A percentile compares a stretch with the other conserved stretches of the same genome.
Evolutionary conservation across 2,888 invertebrate species (phyloP).

Genomic region (Drosophila cognata): DNA sequence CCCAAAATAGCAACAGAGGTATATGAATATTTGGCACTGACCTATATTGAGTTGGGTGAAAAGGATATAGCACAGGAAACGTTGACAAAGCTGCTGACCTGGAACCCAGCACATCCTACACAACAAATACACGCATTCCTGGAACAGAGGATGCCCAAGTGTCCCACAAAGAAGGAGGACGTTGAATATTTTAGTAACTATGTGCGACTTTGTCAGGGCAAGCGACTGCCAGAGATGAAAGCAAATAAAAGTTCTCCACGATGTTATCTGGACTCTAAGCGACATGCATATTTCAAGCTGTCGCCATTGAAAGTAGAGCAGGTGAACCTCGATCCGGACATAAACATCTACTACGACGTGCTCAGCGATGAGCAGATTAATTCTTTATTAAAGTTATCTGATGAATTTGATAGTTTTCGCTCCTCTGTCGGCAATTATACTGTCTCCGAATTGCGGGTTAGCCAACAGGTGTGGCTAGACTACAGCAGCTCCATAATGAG

Average conservation of each 20-base stretch:
- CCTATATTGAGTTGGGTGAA: slow-evolving; percentile 61
- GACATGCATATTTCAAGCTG: slow-evolving; percentile 89
- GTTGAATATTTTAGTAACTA: slow-evolving; percentile 38
- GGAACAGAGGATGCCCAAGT: slow-evolving; percentile 16
- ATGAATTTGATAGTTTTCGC: slow-evolving; percentile 37
- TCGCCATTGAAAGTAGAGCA: slow-evolving; percentile 93
- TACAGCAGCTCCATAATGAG: slow-evolving; percentile 44
- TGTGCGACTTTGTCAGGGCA: slow-evolving; percentile 66
- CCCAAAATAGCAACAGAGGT: slow-evolving; percentile 35
- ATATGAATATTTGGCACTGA: slow-evolving; percentile 67
- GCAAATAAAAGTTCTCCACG: background rate
- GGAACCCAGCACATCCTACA: slow-evolving; percentile 31
- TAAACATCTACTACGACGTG: slow-evolving; percentile 93
- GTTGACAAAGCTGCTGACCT: slow-evolving; percentile 44
- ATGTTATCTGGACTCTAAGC: slow-evolving; percentile 56
- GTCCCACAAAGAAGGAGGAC: fast-evolving
- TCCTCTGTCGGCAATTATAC: slow-evolving; percentile 31
- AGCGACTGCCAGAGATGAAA: slow-evolving; percentile 19
- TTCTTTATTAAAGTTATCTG: slow-evolving; percentile 72
- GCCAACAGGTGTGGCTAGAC: slow-evolving; percentile 66
- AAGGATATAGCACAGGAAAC: slow-evolving; percentile 32
- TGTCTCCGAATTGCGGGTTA: background rate
- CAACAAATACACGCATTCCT: slow-evolving; percentile 43
- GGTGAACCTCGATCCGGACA: slow-evolving; percentile 90
- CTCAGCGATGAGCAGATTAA: slow-evolving; percentile 93